Evolutionary conservation across 1,140 invertebrate genomes (phyloP).

Genomic region (Solenopsis fugax): DNA sequence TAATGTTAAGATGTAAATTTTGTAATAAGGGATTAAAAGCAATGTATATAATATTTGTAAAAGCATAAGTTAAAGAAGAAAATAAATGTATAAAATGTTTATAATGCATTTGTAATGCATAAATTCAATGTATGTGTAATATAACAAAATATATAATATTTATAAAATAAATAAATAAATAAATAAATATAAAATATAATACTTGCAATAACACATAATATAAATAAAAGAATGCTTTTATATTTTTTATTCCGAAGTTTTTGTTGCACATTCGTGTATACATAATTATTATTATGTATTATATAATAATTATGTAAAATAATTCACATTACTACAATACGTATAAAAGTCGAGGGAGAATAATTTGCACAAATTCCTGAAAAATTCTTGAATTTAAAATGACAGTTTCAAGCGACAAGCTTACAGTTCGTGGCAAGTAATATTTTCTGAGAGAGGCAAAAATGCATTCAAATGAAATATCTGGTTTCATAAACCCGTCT

Average conservation of each 20-base stretch:
- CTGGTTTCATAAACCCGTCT: neutral
- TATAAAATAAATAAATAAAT: neutral
- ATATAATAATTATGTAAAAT: too few species aligned
- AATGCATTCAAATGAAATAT: neutral
- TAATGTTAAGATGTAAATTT: neutral
- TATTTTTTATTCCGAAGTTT: neutral
- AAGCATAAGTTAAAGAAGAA: too few species aligned
- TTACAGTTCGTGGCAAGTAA: neutral
- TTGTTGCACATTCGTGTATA: too few species aligned
- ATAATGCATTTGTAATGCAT: neutral
- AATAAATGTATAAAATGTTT: too few species aligned
- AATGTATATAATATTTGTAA: too few species aligned
- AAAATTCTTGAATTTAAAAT: neutral
- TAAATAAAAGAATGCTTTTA: neutral
- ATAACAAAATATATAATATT: neutral
- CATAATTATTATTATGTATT: neutral
- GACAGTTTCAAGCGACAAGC: neutral
- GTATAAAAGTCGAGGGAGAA: neutral
- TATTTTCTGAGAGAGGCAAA: neutral
- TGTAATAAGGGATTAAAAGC: neutral
- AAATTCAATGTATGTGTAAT: neutral
- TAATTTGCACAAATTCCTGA: neutral
- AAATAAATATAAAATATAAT: neutral
- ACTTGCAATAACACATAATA: neutral
- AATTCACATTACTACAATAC: too few species aligned